phyloP scores from a whole-genome alignment of 2,113 vertebrate genomes.

The Microcebus jonahi region DNA sequence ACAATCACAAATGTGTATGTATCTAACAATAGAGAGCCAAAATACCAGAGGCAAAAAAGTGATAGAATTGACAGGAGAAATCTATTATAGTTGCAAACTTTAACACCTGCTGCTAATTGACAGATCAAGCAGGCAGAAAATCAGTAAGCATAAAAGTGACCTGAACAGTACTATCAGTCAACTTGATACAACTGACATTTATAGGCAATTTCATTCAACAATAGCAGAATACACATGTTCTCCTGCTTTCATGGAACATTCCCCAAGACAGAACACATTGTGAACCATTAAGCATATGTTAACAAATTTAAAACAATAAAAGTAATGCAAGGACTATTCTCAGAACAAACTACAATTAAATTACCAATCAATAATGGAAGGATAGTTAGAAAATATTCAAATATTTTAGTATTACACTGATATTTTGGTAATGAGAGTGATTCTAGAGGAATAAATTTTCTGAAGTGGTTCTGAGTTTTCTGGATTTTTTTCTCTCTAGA shows the following conservation, averaged over 20 bases:
- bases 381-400: neutral
- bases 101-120: neutral
- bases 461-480: no score
- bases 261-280: neutral
- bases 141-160: neutral
- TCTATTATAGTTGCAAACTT: neutral
- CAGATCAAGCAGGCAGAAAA: neutral
- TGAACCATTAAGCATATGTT: neutral
- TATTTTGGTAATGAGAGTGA: no score
- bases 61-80: neutral
- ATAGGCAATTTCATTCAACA: neutral
- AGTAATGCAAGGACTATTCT: neutral
- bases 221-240: neutral
- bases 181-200: neutral
- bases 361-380: neutral
- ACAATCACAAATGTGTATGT: neutral
- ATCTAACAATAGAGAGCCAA: neutral
- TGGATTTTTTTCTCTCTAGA: no score
- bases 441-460: no score
- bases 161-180: neutral
- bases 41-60: neutral
- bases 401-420: neutral
- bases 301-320: neutral
- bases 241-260: neutral
- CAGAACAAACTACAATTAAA: neutral